Evolutionary conservation across 2,888 invertebrate species (phyloP), one percentile per base, ranked within the genome.

Genomic region (Panopea generosa): DNA sequence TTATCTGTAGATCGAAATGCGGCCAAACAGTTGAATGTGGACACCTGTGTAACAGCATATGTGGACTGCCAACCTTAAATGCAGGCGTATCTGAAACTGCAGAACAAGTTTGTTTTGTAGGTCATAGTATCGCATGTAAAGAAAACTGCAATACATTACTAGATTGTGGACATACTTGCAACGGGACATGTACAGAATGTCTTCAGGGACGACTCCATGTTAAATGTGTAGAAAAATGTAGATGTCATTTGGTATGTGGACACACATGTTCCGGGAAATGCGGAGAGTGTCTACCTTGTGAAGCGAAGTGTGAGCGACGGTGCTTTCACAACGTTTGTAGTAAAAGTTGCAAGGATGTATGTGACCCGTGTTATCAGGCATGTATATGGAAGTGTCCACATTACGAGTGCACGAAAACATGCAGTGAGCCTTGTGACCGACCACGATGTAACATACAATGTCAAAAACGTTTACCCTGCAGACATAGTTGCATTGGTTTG

Each of bases 401-500:
- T n/a, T n/a, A n/a, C n/a, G n/a, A n/a, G n/a, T n/a, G n/a, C n/a
- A n/a, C n/a, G n/a, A n/a, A n/a, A n/a, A n/a, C n/a, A n/a, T n/a
- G n/a, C n/a, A n/a, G n/a, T n/a, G n/a, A n/a, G n/a, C n/a, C n/a
- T n/a, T n/a, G n/a, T n/a, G n/a, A 91, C 55, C 82, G 92, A 22
- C 84, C 73, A 2, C 84, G 86, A 29, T 89, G 83, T 59, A 57
- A 85, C 66, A 45, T 61, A n/a, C 75, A 71, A 14, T 89, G 89
- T 61, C 40, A 38, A 11, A 61, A 79, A 53, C 18, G n/a, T 24
- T 65, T 87, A 1, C 27, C 20, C 2, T 89, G 89, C 76, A 70
- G 71, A 7, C 89, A 88, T 67, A 40, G 16, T 6, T 89, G 96
- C 92, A 93, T 95, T 87, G 95, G 96, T 16, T 94, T 95, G 61